Evolutionary conservation across 2,113 vertebrate genomes (phyloP), one percentile per base, ranked within the genome.

Genomic region (Tautogolabrus adspersus): DNA sequence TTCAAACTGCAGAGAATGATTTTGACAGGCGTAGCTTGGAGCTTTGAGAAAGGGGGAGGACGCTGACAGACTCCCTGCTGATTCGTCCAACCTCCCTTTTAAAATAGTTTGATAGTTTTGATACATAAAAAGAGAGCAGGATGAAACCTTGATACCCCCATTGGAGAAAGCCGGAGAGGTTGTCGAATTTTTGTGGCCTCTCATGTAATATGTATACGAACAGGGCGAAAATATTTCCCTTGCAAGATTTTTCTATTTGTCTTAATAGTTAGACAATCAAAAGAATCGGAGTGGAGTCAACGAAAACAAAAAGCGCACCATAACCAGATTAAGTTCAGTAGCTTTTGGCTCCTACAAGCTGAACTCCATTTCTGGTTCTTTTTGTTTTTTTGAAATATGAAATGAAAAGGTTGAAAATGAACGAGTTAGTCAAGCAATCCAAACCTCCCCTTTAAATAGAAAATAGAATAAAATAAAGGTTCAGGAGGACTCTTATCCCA

Each of bases 231-330:
- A 85, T 69, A 83, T 82, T 82, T 86, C 66, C 38, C 0, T 44
- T 74, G n/a, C n/a, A 21, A 42, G 55, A 72, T 82, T 81, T 54
- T 74, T 55, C 21, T 79, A 59, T 88, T 91, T 84, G 70, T 82
- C 70, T 8, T 73, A 77, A 82, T 81, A 84, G 80, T 90, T 83
- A 74, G 74, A 58, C 61, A 59, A 65, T 66, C 47, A 73, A 51
- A 72, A 59, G 72, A 84, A 55, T 77, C 71, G 64, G 67, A 44
- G 68, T 47, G 6, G 22, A 89, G 81, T 81, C 60, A 79, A 66
- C 63, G 71, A 87, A 90, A 89, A 91, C 82, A 84, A 66, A 77
- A 77, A 26, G 44, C 18, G 62, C 7, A 15, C 30, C 63, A 38
- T 62, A 75, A 79, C 67, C 85, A 49, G 47, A 49, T 49, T 49